Evolutionary conservation across 23 tunicate genomes (phyloP).

Genomic region (Diplosoma virens): DNA sequence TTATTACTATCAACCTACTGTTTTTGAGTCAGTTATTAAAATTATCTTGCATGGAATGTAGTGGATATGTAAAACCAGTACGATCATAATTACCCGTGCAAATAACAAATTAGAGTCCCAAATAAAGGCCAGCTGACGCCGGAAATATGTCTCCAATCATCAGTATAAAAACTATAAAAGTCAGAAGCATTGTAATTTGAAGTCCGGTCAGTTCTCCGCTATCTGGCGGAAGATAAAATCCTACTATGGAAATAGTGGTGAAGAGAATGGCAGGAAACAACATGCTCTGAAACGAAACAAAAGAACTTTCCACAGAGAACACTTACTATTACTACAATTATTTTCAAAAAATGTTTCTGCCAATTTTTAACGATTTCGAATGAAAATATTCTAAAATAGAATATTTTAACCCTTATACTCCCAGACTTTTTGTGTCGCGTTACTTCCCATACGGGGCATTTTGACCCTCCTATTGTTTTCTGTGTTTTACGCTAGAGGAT

Average conservation of each 20-base stretch:
- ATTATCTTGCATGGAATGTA: slow-evolving; percentile 67
- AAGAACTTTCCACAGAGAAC: too few relatives aligned
- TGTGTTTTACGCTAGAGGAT: too few relatives aligned
- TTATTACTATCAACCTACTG: too few relatives aligned
- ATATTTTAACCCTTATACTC: too few relatives aligned
- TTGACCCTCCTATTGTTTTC: too few relatives aligned
- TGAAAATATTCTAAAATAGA: too few relatives aligned
- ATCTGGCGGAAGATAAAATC: slow-evolving; percentile 93
- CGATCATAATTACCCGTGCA: slow-evolving; percentile 87
- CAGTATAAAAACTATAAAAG: slow-evolving; percentile 81
- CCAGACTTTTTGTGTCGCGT: too few relatives aligned
- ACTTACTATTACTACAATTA: too few relatives aligned
- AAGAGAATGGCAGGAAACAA: slow-evolving; percentile 81
- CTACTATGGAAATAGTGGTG: slow-evolving; percentile 69
- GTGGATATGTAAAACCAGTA: slow-evolving; percentile 67
- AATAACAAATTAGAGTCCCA: slow-evolving; percentile 76
- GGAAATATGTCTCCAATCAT: slow-evolving; percentile 95
- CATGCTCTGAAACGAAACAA: slow-evolving; percentile 62
- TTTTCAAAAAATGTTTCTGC: too few relatives aligned
- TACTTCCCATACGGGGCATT: too few relatives aligned
- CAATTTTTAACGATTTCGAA: too few relatives aligned
- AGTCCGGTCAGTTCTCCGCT: slow-evolving; percentile 89
- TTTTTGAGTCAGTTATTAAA: background rate
- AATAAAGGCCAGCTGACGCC: slow-evolving; percentile 86
- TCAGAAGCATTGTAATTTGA: slow-evolving; percentile 82